Percentiles rank a stretch among this genome's conserved stretches.
Conservation (phyloP, 37 sponge, comb jelly and placozoan species). For the Haliclona indistincta region DNA sequence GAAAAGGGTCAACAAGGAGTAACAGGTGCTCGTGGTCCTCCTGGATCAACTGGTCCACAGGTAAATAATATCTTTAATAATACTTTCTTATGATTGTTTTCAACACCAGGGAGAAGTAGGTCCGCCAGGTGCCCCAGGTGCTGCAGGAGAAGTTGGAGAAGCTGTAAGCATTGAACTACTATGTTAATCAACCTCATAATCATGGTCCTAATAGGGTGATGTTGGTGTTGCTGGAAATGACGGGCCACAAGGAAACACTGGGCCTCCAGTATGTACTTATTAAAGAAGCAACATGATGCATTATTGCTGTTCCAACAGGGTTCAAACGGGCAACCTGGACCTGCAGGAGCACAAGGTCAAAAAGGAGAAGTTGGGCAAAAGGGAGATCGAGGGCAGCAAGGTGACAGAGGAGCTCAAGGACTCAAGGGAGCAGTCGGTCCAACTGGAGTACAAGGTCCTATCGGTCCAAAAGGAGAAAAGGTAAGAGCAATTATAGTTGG, state of each 20-base stretch:
- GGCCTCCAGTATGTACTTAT: conserved; percentile 57
- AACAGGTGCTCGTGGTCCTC: conserved; percentile 53
- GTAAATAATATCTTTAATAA: not conserved
- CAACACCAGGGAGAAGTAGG: no score
- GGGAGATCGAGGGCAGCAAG: conserved; percentile 54
- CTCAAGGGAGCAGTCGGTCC: conserved; percentile 39
- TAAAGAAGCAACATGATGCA: not conserved
- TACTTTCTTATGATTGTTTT: no score
- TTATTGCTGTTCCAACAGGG: conserved; percentile 15
- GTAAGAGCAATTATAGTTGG: conserved; percentile 10
- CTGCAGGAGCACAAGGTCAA: conserved; percentile 39
- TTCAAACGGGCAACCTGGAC: conserved; percentile 46
- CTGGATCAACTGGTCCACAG: conserved; percentile 9
- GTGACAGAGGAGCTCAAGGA: conserved; percentile 52
- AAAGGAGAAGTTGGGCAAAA: conserved; percentile 67
- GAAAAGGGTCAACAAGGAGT: conserved; percentile 43
- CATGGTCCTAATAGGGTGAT: no score
- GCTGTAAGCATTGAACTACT: no score
- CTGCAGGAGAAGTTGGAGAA: conserved; percentile 44
- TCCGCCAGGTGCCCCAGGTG: conserved; percentile 53
- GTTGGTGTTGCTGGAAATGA: no score
- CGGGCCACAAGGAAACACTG: no score
- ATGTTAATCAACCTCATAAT: no score
- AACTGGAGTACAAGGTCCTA: conserved; percentile 47
- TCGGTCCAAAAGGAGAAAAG: conserved; percentile 55